Evolutionary conservation across 2,797 vertebrate genomes (phyloP).

Genomic region (Pipistrellus pipistrellus): DNA sequence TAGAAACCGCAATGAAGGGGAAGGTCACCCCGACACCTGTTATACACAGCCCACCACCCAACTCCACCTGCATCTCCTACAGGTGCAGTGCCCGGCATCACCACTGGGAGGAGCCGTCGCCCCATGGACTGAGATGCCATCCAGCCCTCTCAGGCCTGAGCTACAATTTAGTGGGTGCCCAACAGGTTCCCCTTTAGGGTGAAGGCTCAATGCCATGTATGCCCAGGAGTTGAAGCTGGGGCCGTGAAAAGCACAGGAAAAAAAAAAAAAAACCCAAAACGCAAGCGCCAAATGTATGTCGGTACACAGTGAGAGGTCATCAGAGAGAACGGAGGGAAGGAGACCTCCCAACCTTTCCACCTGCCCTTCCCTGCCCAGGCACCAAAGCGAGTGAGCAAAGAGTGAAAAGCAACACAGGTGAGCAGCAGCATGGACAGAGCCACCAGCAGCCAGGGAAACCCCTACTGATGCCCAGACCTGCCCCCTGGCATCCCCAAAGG

Average conservation of each 20-base stretch:
- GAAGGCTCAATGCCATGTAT: not conserved
- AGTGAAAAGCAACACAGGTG: not conserved
- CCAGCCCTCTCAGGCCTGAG: not conserved
- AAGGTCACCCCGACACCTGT: not conserved
- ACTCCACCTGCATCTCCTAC: not conserved
- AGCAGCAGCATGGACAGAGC: not conserved
- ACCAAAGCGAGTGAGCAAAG: not conserved
- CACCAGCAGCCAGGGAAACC: not conserved
- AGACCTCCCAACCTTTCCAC: not conserved
- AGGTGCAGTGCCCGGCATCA: not conserved
- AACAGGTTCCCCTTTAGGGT: not conserved
- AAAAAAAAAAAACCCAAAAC: not conserved
- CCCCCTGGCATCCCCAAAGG: not conserved
- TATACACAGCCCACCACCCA: not conserved
- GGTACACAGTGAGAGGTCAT: not conserved
- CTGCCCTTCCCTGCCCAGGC: not conserved
- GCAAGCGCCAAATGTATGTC: slow-evolving; percentile 13
- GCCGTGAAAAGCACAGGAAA: slow-evolving; percentile 7
- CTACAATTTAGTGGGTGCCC: not conserved
- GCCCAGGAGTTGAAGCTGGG: slow-evolving; percentile 44
- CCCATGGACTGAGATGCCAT: not conserved
- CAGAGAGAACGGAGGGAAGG: not conserved
- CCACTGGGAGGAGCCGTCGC: slow-evolving; percentile 66
- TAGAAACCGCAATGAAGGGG: not conserved
- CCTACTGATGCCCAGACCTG: not conserved